Percentiles rank a stretch among this genome's conserved stretches.
Evolutionary conservation across 30 jellyfish, hydroid and myxozoan species (phyloP).

Genomic region (Sanderia malayensis): DNA sequence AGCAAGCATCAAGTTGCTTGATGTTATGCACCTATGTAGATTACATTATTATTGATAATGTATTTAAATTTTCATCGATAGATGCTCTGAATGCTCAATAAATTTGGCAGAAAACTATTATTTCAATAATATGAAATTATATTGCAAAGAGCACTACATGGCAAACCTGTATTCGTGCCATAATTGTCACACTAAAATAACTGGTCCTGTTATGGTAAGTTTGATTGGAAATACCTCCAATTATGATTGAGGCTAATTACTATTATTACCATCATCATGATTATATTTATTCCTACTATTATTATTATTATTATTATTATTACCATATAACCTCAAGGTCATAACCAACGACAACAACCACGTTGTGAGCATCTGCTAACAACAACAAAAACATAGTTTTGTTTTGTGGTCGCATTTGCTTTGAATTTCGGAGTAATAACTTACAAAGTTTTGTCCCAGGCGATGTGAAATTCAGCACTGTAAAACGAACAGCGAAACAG

Average conservation of each 20-base stretch:
- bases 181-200: constrained; percentile 49
- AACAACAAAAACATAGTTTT: too few species aligned
- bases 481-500: too few species aligned
- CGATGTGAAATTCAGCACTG: too few species aligned
- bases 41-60: neutral
- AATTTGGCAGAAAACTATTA: constrained; percentile 31
- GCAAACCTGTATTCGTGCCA: constrained; percentile 52
- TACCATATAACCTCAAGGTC: neutral
- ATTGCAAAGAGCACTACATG: constrained; percentile 51
- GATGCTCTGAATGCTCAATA: constrained; percentile 67
- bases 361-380: too few species aligned
- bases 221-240: neutral
- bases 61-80: neutral
- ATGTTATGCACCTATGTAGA: neutral
- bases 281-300: too few species aligned
- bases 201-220: constrained; percentile 81
- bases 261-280: neutral
- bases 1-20: too few species aligned
- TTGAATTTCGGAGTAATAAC: too few species aligned
- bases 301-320: too few species aligned
- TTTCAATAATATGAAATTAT: constrained; percentile 36
- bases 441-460: too few species aligned
- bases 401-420: too few species aligned
- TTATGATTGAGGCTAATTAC: too few species aligned
- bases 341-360: too few species aligned